Base-by-base conservation (phyloP, 2,113 vertebrate genomes). In the Chascanopsetta lugubris region DNA sequence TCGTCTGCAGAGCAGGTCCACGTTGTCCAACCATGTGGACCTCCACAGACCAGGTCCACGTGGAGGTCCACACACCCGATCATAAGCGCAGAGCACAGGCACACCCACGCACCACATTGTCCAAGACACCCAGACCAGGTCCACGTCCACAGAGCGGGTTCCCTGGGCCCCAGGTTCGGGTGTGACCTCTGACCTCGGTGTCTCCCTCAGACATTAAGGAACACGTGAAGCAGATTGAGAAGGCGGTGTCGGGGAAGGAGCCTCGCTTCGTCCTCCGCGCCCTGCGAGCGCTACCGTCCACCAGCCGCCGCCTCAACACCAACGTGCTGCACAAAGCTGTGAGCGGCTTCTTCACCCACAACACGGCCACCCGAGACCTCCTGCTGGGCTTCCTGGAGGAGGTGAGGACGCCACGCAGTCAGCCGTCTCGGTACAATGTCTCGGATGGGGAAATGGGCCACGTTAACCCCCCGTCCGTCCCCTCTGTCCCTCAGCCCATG, bases 211-310 rank as follows among this genome's bases (percentile, higher is more conserved):
- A 99, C 40, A 98, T 99, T 53, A 96, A 94, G 69, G 97, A 99
- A 72, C 97, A 99, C 0, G 96, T 98, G 85, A 98, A 95, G 86
- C 97, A 99, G 93, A 94, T 99, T 2, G 97, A 99, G 85, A 98
- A 98, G 88, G 97, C 97, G 0, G 96, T 99, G 34, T 94, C 93
- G 0, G 97, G 97, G 71, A 99, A 99, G 89, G 97, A 99, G 90
- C 97, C 97, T 0, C 95, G 97, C 0, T 99, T 97, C 0, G 97
- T 99, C 0, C 93, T 99, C 10, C 89, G 97, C 0, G 96, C 96
- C 0, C 88, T 99, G 53, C 80, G 97, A 22, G 96, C 97, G 3
- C 77, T 99, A 42, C 96, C 97, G 20, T 97, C 97, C 69, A 99
- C 96, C 15, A 97, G 96, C 6, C 96, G 96, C 5, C 93, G 96